These are phyloP conservation scores for Bhutanitis thaidina DNA, from an alignment of 2,888 invertebrate species.

Conservation along the genomic window DNA sequence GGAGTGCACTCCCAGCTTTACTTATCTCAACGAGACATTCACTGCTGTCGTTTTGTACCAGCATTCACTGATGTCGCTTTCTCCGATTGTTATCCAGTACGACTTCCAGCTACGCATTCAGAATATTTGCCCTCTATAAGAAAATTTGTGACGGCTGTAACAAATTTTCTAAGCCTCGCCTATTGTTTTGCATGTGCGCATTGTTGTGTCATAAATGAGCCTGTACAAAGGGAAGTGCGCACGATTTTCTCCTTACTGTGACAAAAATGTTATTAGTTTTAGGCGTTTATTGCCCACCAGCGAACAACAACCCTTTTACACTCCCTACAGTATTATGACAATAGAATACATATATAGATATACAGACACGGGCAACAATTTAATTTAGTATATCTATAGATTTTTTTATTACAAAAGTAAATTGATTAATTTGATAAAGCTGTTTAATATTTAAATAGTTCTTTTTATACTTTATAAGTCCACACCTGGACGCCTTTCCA, in stretches of 20 bases:
- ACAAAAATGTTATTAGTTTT: constrained; percentile 78
- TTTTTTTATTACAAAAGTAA: too few relatives aligned
- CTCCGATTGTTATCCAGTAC: constrained; percentile 41
- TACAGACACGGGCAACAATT: too few relatives aligned
- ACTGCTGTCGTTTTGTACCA: constrained; percentile 59
- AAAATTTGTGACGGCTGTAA: constrained; percentile 39
- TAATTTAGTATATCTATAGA: too few relatives aligned
- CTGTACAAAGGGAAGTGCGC: constrained; percentile 51
- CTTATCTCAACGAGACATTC: constrained; percentile 60
- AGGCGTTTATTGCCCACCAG: constrained; percentile 70
- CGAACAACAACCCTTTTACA: constrained; percentile 53
- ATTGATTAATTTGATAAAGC: too few relatives aligned
- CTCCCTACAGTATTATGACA: constrained; percentile 32
- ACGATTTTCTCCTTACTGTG: constrained; percentile 64
- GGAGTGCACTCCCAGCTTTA: constrained; percentile 64
- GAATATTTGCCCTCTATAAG: constrained; percentile 45
- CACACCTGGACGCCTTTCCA: too few relatives aligned
- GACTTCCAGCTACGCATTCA: constrained; percentile 26
- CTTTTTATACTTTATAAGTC: too few relatives aligned
- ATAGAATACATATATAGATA: too few relatives aligned
- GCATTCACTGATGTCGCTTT: constrained; percentile 27
- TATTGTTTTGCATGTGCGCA: constrained; percentile 64
- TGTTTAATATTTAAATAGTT: too few relatives aligned
- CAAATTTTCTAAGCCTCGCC: constrained; percentile 49
- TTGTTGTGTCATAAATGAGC: constrained; percentile 66